These are phyloP conservation scores for Euglossa dilemma DNA, from an alignment of 1,140 invertebrate genomes.

Conservation along the genomic window DNA sequence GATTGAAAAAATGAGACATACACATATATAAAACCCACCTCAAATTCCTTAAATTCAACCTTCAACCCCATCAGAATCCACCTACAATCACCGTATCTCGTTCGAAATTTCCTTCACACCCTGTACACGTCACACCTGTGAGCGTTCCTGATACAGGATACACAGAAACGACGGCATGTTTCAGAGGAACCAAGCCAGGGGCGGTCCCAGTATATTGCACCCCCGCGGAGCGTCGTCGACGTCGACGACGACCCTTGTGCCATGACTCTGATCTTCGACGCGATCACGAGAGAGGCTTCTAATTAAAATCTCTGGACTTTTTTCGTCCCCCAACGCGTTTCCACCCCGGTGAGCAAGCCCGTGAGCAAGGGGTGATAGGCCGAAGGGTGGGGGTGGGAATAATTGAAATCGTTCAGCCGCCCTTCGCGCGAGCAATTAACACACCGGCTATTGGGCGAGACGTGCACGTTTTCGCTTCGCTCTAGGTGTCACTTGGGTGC, in stretches of 20 bases:
- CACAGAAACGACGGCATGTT: not conserved
- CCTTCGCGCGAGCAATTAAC: conserved; percentile 36
- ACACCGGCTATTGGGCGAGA: not conserved
- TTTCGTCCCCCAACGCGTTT: conserved; percentile 31
- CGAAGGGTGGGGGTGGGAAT: not conserved
- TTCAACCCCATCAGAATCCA: too few species aligned
- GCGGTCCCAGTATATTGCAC: conserved; percentile 50
- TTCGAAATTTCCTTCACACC: not conserved
- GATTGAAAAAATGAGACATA: too few species aligned
- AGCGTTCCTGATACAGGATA: not conserved
- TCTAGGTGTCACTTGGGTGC: too few species aligned
- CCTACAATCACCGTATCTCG: too few species aligned
- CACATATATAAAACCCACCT: too few species aligned
- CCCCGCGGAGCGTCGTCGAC: conserved; percentile 34
- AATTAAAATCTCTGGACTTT: conserved; percentile 65
- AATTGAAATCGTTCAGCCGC: conserved; percentile 45
- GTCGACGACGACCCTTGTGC: conserved; percentile 52
- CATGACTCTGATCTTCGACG: conserved; percentile 63
- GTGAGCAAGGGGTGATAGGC: not conserved
- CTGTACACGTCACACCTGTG: not conserved
- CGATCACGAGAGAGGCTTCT: conserved; percentile 62
- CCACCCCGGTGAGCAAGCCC: conserved; percentile 29
- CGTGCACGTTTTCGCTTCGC: not conserved
- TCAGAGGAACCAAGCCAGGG: conserved; percentile 12
- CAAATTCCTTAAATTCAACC: too few species aligned